These are phyloP conservation scores for Diarsia mendica DNA, from an alignment of 2,888 invertebrate genomes.

Conservation along the genomic window DNA sequence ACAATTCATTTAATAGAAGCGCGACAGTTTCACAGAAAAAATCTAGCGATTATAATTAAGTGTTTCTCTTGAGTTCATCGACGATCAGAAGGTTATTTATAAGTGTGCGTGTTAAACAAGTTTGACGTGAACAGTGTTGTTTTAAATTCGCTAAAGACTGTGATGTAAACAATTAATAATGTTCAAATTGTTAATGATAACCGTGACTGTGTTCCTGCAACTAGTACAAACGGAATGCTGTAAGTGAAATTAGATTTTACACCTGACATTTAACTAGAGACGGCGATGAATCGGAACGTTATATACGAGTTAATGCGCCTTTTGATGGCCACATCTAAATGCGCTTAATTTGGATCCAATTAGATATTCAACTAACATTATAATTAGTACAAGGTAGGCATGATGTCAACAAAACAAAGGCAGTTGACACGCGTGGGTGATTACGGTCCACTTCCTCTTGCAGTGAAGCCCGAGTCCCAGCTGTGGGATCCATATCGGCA, in stretches of 20 bases:
- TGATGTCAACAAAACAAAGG: constrained; percentile 16
- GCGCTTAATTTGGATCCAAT: constrained; percentile 50
- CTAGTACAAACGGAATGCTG: constrained; percentile 66
- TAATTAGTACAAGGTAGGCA: constrained; percentile 28
- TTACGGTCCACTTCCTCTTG: neutral
- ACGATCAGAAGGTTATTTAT: constrained; percentile 27
- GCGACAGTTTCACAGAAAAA: constrained; percentile 25
- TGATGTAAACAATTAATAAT: constrained; percentile 63
- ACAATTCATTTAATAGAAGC: constrained; percentile 40
- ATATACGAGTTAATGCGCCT: constrained; percentile 40
- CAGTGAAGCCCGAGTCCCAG: neutral
- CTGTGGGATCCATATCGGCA: neutral
- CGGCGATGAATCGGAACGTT: constrained; percentile 54
- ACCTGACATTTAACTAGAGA: constrained; percentile 47
- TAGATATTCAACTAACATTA: constrained; percentile 36
- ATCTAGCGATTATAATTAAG: constrained; percentile 8
- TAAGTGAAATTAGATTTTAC: constrained; percentile 69
- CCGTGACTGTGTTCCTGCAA: constrained; percentile 63
- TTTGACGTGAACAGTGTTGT: constrained; percentile 40
- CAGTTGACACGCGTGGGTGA: neutral
- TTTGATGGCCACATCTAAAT: constrained; percentile 51
- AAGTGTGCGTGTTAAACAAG: constrained; percentile 24
- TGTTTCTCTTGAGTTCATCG: constrained; percentile 21
- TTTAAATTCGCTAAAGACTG: constrained; percentile 43
- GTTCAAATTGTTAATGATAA: constrained; percentile 62